Base-by-base conservation (phyloP, 2,113 vertebrate species). In the Halcyon senegalensis region DNA sequence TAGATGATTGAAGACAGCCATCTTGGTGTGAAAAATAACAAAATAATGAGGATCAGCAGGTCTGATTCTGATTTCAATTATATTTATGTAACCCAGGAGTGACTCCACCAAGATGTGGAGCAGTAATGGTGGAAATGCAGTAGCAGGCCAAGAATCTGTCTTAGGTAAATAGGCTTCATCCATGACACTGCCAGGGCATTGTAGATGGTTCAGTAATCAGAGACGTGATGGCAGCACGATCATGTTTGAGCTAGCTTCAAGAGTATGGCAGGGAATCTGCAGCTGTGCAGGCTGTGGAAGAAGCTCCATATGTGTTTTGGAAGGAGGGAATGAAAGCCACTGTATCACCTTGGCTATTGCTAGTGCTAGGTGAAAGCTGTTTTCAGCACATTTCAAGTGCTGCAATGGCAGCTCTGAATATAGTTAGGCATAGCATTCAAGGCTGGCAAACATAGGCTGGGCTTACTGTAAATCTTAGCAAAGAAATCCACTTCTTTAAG, bases 11-110 rank as follows among this genome's bases (percentile, higher is more conserved):
- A 44, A 96, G 89, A 66, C 24, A 31, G 80, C 88, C 90, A 94
- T 81, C 73, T 84, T 87, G 69, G 39, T 95, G 92, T 37, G 69
- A 95, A 94, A 94, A 94, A 77, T 50, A 94, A 59, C 44, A 70
- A 85, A 94, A 95, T 96, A 94, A 96, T 87, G 74, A 95, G 66
- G 66, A 96, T 93, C 96, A 96, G 92, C 80, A 91, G 80, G 83
- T 89, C 88, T 91, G 88, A 95, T 92, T 95, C 92, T 95, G 88
- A 94, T 89, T 96, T 95, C 94, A 95, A 53, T 96, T 94, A 84
- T 62, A 79, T 90, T 95, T 93, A 90, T 95, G 73, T 90, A 96
- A 94, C 80, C 89, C 80, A 92, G 86, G 69, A 93, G 73, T 96
- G 86, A 94, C 84, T 93, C 80, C 83, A 96, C 76, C 84, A 93